These are phyloP conservation scores for Megalopta genalis DNA, from an alignment of 1,140 invertebrate genomes.

Conservation along the genomic window DNA sequence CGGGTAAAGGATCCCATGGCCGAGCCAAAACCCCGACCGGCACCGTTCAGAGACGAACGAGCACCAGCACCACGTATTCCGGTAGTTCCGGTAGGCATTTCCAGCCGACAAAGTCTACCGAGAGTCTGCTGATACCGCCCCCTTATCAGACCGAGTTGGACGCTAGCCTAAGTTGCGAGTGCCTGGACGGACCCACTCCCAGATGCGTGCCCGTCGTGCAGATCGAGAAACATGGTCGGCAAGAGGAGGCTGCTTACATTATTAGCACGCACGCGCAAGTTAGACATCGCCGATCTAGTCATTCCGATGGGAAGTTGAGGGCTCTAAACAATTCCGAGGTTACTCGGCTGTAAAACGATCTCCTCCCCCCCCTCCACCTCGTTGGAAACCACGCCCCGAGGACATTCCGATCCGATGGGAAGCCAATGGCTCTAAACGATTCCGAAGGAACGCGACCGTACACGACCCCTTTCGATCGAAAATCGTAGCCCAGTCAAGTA, in stretches of 20 bases:
- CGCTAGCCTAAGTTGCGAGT: conserved; percentile 27
- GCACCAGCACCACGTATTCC: conserved; percentile 64
- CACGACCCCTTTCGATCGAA: too few species aligned
- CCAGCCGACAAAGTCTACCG: conserved; percentile 88
- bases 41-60: conserved; percentile 76
- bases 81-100: conserved; percentile 79
- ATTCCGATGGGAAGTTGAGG: conserved; percentile 77
- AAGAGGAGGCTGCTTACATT: conserved; percentile 54
- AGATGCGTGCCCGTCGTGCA: conserved; percentile 70
- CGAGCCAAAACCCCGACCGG: conserved; percentile 80
- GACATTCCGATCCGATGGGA: too few species aligned
- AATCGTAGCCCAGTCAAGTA: conserved; percentile 1
- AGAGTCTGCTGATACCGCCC: conserved; percentile 85
- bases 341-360: conserved; percentile 75
- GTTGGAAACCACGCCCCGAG: neutral
- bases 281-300: conserved; percentile 76
- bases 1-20: conserved; percentile 75
- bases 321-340: conserved; percentile 76
- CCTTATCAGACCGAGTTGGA: conserved; percentile 78
- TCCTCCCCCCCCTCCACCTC: too few species aligned
- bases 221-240: conserved; percentile 71
- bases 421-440: too few species aligned
- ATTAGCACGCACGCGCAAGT: conserved; percentile 71
- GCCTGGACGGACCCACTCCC: conserved; percentile 68
- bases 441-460: too few species aligned